Percentiles rank a stretch among this genome's conserved stretches.
phyloP scores from a whole-genome alignment of 53 echinoderm and acorn worm species.

The Echinometra lucunter region DNA sequence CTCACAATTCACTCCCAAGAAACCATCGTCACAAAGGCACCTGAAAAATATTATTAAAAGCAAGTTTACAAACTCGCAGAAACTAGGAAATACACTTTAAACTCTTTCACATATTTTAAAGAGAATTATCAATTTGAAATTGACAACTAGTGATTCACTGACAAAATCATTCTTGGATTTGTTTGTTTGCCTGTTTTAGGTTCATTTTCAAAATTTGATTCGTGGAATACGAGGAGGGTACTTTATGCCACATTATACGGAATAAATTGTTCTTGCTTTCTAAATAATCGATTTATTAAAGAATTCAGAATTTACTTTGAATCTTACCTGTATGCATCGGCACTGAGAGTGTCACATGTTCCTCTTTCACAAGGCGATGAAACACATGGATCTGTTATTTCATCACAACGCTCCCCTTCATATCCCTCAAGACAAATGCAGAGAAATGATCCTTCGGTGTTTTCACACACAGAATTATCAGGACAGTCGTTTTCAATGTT shows the following conservation, averaged over 20 bases:
- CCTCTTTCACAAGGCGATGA: slow-evolving; percentile 36
- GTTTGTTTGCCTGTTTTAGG: too few species aligned
- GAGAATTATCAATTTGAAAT: too few species aligned
- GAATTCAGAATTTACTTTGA: neutral
- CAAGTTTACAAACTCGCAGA: neutral
- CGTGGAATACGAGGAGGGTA: too few species aligned
- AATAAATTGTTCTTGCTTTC: too few species aligned
- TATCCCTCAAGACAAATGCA: slow-evolving; percentile 59
- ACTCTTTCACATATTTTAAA: too few species aligned
- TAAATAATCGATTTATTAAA: neutral
- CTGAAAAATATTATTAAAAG: neutral
- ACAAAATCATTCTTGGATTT: too few species aligned
- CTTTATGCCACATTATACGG: too few species aligned
- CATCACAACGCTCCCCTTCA: slow-evolving; percentile 12
- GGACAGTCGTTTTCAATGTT: neutral
- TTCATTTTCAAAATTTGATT: too few species aligned
- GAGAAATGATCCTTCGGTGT: neutral
- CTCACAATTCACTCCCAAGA: slow-evolving; percentile 19
- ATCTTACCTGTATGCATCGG: slow-evolving; percentile 44
- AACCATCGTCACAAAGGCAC: slow-evolving; percentile 17
- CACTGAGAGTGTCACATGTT: slow-evolving; percentile 6
- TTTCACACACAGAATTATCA: neutral
- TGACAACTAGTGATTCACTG: too few species aligned
- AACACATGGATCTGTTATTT: slow-evolving; percentile 38
- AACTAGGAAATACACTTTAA: neutral